Evolutionary conservation across 2,888 invertebrate species (phyloP), one percentile per base, ranked within the genome.

Genomic region (Heteromurus nitidus): DNA sequence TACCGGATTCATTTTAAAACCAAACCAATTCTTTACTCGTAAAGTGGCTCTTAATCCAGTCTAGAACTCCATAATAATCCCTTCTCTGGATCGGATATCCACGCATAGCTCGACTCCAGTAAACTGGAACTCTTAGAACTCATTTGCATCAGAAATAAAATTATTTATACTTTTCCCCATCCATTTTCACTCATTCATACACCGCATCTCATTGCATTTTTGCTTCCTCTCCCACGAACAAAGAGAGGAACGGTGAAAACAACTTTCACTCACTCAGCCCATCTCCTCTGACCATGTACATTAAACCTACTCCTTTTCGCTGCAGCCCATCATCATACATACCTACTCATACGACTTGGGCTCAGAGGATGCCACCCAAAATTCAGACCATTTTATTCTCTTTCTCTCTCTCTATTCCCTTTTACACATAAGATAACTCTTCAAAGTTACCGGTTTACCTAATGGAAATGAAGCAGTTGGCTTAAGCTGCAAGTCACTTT

Each of bases 1-100:
- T 20, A 47, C 67, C 1, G 76, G 67, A 20, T 76, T 76, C 16
- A 68, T 76, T 22, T 20, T 74, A 7, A 76, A 76, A 28, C 76
- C 76, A 3, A 55, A 76, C 28, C 44, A 24, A 3, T 76, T 76
- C 31, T 74, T 74, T 18, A 50, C n/a, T 44, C 16, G n/a, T n/a
- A 44, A 44, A n/a, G 16, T n/a, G 2, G 2, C 44, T 3, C 16
- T 44, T 13, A 44, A 44, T 44, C 2, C 28, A 60, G 2, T 60
- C 60, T 60, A 28, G 13, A n/a, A n/a, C n/a, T n/a, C n/a, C n/a
- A n/a, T n/a, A n/a, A n/a, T n/a, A n/a, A n/a, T n/a, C n/a, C n/a
- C n/a, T n/a, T n/a, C n/a, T n/a, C n/a, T n/a, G n/a, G n/a, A n/a
- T n/a, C n/a, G n/a, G n/a, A n/a, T n/a, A n/a, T n/a, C n/a, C n/a